Evolutionary conservation across 2,797 vertebrate genomes (phyloP).

Genomic region (Cossypha heuglini): DNA sequence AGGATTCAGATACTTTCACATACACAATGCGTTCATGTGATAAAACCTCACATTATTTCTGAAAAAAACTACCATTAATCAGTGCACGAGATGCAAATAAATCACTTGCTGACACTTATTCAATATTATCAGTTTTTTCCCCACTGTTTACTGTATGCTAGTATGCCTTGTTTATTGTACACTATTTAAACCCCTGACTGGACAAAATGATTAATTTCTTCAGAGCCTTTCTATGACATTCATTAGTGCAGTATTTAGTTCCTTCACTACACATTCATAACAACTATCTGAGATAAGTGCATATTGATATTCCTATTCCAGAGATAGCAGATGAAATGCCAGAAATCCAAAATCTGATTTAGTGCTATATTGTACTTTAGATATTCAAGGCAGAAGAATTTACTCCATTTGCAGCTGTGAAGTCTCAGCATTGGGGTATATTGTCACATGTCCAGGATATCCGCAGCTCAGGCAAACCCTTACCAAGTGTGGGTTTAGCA

Average conservation of each 20-base stretch:
- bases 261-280: neutral
- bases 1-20: neutral
- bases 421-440: neutral
- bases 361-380: neutral
- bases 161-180: neutral
- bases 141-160: neutral
- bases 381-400: neutral
- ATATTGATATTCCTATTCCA: neutral
- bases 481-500: neutral
- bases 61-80: neutral
- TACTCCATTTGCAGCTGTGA: neutral
- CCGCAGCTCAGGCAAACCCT: neutral
- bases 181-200: neutral
- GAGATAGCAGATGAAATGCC: neutral
- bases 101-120: neutral
- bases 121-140: neutral
- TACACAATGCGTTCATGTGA: neutral
- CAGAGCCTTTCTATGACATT: neutral
- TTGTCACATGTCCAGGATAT: neutral
- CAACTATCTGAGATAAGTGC: neutral
- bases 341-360: constrained; percentile 1
- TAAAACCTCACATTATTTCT: neutral
- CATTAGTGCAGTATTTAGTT: neutral
- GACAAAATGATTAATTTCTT: constrained; percentile 32
- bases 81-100: neutral